Conservation (phyloP, 2,888 invertebrate genomes). For the Oxycera nigricornis region DNA sequence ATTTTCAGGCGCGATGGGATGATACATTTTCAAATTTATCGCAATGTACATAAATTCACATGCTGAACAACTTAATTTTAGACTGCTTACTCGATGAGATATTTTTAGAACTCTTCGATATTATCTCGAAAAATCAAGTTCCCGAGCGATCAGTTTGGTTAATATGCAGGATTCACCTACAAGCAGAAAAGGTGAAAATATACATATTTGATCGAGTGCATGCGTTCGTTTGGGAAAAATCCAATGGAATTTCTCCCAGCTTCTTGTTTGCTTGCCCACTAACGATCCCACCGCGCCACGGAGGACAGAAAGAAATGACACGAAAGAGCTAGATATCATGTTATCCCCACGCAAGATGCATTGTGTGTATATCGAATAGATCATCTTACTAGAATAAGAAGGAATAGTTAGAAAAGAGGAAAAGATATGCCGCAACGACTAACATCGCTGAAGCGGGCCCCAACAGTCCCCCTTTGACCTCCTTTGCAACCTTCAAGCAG, state of each 20-base stretch:
- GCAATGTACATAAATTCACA: neutral
- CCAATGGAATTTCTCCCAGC: neutral
- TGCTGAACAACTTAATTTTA: constrained; percentile 26
- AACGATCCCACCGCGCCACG: too few relatives aligned
- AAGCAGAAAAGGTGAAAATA: constrained; percentile 20
- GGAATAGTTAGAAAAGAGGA: neutral
- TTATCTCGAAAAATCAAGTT: neutral
- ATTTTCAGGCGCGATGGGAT: neutral
- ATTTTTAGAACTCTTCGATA: constrained; percentile 30
- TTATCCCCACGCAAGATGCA: constrained; percentile 8
- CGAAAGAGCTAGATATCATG: constrained; percentile 30
- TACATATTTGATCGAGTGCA: constrained; percentile 1
- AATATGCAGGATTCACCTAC: neutral
- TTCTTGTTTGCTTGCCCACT: too few relatives aligned
- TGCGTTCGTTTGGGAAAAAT: neutral
- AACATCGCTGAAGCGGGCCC: neutral
- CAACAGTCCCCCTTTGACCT: neutral
- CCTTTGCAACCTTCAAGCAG: neutral
- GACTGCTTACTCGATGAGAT: constrained; percentile 3
- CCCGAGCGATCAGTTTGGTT: neutral
- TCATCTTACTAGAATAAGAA: constrained; percentile 25
- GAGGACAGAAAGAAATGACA: neutral
- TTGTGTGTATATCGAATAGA: neutral
- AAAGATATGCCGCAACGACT: neutral
- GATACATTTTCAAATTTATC: neutral